Percentiles rank a stretch among this genome's conserved stretches.
Evolutionary conservation across 1,140 invertebrate species (phyloP).

Genomic region (Drosophila takahashii): DNA sequence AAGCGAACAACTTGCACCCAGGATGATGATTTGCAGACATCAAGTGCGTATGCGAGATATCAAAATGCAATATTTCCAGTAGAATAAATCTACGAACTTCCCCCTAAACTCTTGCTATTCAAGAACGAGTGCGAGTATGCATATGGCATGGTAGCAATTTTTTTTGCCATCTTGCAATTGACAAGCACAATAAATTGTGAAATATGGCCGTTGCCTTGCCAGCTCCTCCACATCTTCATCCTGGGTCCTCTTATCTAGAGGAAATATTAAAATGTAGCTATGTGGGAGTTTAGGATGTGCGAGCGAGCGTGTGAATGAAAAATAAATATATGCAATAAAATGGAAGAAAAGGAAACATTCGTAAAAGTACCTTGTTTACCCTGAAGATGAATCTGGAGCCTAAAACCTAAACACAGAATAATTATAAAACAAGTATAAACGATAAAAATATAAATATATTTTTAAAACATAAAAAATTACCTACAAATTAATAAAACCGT

Average conservation of each 20-base stretch:
- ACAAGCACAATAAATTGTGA: conserved; percentile 80
- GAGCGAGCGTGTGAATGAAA: conserved; percentile 34
- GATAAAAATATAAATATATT: not conserved
- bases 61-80: conserved; percentile 73
- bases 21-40: conserved; percentile 32
- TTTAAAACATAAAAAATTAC: too few species aligned
- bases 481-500: too few species aligned
- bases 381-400: not conserved
- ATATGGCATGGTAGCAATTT: conserved; percentile 32
- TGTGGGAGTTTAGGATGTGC: conserved; percentile 31
- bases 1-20: conserved; percentile 29
- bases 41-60: conserved; percentile 33
- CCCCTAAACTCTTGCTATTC: conserved; percentile 21
- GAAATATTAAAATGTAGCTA: conserved; percentile 55
- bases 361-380: not conserved
- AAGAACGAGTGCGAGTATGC: conserved; percentile 19
- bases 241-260: conserved; percentile 11
- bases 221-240: conserved; percentile 17
- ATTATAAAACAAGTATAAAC: not conserved
- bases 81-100: conserved; percentile 63
- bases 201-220: conserved; percentile 60
- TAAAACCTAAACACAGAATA: not conserved
- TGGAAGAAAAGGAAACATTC: not conserved
- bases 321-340: conserved; percentile 32
- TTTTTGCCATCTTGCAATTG: conserved; percentile 66